These are phyloP conservation scores for Spisula subtruncata DNA, from an alignment of 2,888 invertebrate species.

Conservation along the genomic window DNA sequence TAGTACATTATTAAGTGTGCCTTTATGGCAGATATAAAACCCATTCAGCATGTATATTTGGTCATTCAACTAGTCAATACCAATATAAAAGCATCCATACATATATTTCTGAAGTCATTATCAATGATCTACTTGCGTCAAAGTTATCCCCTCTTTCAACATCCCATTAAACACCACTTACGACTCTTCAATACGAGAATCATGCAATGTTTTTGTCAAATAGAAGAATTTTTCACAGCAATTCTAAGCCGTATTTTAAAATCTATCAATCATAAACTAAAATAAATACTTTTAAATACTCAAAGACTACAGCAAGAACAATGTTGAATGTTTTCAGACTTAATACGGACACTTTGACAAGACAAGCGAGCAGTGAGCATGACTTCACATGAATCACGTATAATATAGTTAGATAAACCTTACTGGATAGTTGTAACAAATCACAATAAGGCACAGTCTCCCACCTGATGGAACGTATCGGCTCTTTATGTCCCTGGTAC, in stretches of 20 bases:
- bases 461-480: constrained; percentile 98
- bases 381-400: constrained; percentile 42
- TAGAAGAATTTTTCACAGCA: constrained; percentile 44
- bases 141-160: not conserved
- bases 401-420: constrained; percentile 64
- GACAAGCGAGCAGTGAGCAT: not conserved
- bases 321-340: not conserved
- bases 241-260: not conserved
- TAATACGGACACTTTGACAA: not conserved
- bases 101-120: not conserved
- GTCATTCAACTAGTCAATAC: not conserved
- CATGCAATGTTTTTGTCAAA: constrained; percentile 43
- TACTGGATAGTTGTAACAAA: constrained; percentile 54
- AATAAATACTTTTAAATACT: not conserved
- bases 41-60: not conserved
- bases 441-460: constrained; percentile 70
- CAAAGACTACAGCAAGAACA: not conserved
- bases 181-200: not conserved
- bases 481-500: constrained; percentile 99
- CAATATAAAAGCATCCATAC: not conserved
- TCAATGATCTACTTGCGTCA: not conserved
- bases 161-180: not conserved
- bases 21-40: constrained; percentile 52
- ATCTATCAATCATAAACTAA: not conserved
- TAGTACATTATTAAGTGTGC: constrained; percentile 16